A percentile compares a stretch with the other conserved stretches of the same genome.
These are phyloP conservation scores for Poecilus cupreus DNA, from an alignment of 2,888 invertebrate species.

Conservation along the genomic window DNA sequence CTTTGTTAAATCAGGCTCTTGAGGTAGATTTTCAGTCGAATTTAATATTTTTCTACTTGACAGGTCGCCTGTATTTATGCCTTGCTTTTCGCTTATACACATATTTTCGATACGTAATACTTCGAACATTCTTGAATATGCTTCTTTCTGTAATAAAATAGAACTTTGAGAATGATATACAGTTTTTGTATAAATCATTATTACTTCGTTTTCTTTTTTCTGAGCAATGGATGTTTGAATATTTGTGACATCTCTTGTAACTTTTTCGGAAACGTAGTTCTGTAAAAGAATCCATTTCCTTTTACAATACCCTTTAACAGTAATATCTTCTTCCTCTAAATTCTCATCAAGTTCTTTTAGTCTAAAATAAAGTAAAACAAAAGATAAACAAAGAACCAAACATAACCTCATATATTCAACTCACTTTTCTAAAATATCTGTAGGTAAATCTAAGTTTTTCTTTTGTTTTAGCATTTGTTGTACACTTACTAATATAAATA, in stretches of 20 bases:
- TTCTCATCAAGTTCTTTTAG: conserved; percentile 63
- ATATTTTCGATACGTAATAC: background rate
- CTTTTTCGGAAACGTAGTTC: conserved; percentile 60
- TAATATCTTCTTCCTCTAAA: conserved; percentile 64
- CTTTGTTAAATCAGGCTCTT: background rate
- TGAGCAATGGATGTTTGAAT: conserved; percentile 62
- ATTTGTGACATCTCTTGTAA: conserved; percentile 60
- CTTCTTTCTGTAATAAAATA: conserved; percentile 15
- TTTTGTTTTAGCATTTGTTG: background rate
- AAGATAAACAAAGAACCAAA: background rate
- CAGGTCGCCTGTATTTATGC: background rate
- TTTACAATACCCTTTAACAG: conserved; percentile 65
- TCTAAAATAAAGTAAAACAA: conserved; percentile 60
- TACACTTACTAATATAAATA: background rate
- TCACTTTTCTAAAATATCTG: conserved; percentile 30
- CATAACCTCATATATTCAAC: conserved; percentile 1
- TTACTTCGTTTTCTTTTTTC: conserved; percentile 63
- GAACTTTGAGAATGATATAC: background rate
- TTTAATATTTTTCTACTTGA: background rate
- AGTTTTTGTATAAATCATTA: background rate
- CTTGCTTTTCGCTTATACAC: background rate
- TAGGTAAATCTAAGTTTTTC: background rate
- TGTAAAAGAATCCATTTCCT: conserved; percentile 65
- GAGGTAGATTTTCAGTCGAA: background rate
- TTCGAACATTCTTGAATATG: conserved; percentile 37